These are phyloP conservation scores for Drosophila recens DNA, from an alignment of 2,888 invertebrate genomes.

Conservation along the genomic window DNA sequence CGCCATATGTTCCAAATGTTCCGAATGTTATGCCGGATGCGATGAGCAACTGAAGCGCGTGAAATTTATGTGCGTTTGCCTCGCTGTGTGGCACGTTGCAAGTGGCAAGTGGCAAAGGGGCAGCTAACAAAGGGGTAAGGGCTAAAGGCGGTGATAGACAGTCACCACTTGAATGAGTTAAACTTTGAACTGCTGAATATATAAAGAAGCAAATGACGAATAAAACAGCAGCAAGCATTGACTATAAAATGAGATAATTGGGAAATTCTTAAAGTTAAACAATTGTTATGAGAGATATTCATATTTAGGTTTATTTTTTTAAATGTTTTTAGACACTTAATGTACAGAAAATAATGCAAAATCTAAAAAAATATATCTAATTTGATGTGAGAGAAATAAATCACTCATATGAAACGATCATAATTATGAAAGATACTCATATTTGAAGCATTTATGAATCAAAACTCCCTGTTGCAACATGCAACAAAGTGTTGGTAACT, in stretches of 20 bases:
- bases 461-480: constrained; percentile 15
- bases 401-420: neutral
- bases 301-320: no score
- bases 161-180: constrained; percentile 69
- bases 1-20: constrained; percentile 70
- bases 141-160: constrained; percentile 56
- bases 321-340: no score
- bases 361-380: no score
- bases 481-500: constrained; percentile 28
- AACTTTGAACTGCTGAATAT: constrained; percentile 74
- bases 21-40: constrained; percentile 61
- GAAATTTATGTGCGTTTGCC: constrained; percentile 68
- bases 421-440: neutral
- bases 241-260: constrained; percentile 64
- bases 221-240: constrained; percentile 28
- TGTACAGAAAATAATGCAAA: no score
- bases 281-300: no score
- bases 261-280: constrained; percentile 27
- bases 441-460: constrained; percentile 1
- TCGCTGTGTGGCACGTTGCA: constrained; percentile 15
- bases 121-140: constrained; percentile 10
- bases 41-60: constrained; percentile 67
- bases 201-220: constrained; percentile 23
- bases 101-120: constrained; percentile 15
- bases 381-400: no score